Base-by-base conservation (phyloP, 2,797 vertebrate genomes). In the Gephyroberyx darwinii region DNA sequence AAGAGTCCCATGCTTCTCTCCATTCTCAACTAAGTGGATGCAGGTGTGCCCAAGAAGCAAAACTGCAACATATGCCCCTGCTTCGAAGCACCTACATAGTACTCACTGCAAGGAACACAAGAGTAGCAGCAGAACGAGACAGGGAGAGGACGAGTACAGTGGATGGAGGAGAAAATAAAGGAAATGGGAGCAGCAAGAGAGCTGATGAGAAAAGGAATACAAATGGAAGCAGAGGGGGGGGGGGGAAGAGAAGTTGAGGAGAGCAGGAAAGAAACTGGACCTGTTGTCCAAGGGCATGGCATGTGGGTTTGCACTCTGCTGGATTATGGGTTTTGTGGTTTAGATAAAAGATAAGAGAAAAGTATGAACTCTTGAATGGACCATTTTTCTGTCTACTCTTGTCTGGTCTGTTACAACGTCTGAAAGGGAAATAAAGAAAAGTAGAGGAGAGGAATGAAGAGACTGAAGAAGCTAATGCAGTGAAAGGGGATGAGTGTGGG, bases 1-100 rank as follows among this genome's bases (percentile, higher is more conserved):
- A 74, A 71, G 39, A 77, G 65, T 56, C 2, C 13, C 26, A 37
- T 41, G 22, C 55, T 63, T 77, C 60, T 58, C 54, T 63, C 60
- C 33, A 47, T 37, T 43, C 54, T 69, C 62, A 10, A n/a, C 13
- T 62, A 72, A 77, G 54, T 2, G 20, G 50, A 80, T 64, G 65
- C 77, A 79, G 64, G 16, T 70, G 58, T 76, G 68, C 45, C 20
- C 3, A 39, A 8, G 35, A 68, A 68, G 58, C 7, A 22, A 65
- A 47, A 69, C 20, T 37, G 41, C 14, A 56, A 35, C 52, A 65
- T 13, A 20, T 51, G 20, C 31, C 1, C 6, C 50, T 41, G 30
- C 43, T 66, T 39, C 37, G 12, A 65, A 61, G 39, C 47, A 33
- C 33, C 8, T 26, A 20, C 22, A 33, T 41, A 12, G 10, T 59